Evolutionary conservation across 2,113 vertebrate species (phyloP).

Genomic region (Siniperca chuatsi): DNA sequence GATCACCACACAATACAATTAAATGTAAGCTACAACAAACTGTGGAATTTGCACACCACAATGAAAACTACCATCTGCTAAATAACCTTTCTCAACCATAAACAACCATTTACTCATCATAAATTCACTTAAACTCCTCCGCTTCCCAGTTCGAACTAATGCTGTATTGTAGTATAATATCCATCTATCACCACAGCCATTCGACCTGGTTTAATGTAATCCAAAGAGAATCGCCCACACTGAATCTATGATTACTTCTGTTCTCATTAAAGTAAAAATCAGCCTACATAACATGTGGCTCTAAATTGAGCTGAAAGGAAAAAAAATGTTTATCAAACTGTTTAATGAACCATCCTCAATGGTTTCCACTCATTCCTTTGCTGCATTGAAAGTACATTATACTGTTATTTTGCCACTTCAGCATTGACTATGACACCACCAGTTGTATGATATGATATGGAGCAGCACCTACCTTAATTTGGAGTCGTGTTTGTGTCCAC

Average conservation of each 20-base stretch:
- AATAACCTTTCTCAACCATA: conserved; percentile 60
- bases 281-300: conserved; percentile 41
- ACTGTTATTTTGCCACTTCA: conserved; percentile 9
- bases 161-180: conserved; percentile 62
- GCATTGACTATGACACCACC: conserved; percentile 1
- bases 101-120: conserved; percentile 67
- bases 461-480: background rate
- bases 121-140: conserved; percentile 61
- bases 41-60: conserved; percentile 13
- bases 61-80: conserved; percentile 61
- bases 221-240: conserved; percentile 68
- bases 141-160: conserved; percentile 60
- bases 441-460: background rate
- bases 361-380: conserved; percentile 8
- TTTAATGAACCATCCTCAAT: conserved; percentile 36
- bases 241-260: conserved; percentile 61
- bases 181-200: conserved; percentile 64
- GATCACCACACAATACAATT: conserved; percentile 28
- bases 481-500: background rate
- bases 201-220: conserved; percentile 77
- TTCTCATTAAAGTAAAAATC: conserved; percentile 70
- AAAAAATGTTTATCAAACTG: conserved; percentile 37
- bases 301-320: conserved; percentile 33
- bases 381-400: conserved; percentile 28
- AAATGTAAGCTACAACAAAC: conserved; percentile 28